phyloP scores from a whole-genome alignment of 2,888 invertebrate species.

The Pinctada fucata region DNA sequence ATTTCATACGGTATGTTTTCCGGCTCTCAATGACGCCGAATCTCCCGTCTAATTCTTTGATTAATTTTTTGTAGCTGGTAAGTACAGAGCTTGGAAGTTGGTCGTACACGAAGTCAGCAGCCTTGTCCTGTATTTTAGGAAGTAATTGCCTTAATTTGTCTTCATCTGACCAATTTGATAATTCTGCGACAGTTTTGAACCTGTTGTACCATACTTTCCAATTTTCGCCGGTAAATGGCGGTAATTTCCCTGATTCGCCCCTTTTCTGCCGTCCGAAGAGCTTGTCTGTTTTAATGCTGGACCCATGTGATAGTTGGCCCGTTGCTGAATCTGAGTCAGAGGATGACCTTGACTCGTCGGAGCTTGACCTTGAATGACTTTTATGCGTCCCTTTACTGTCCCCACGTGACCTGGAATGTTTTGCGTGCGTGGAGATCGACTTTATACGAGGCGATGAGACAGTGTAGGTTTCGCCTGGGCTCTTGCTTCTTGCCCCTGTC shows the following conservation, averaged over 20 bases:
- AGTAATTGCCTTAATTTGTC: slow-evolving; percentile 32
- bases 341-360: background rate
- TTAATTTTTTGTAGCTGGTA: slow-evolving; percentile 31
- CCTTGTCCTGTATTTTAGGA: slow-evolving; percentile 41
- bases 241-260: background rate
- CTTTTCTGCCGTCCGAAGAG: background rate
- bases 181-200: slow-evolving; percentile 35
- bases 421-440: no score
- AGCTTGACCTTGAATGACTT: background rate
- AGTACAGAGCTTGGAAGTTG: slow-evolving; percentile 21
- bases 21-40: slow-evolving; percentile 43
- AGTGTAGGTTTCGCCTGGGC: no score
- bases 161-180: slow-evolving; percentile 25
- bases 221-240: slow-evolving; percentile 38
- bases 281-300: background rate
- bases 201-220: slow-evolving; percentile 41
- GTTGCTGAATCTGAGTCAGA: background rate
- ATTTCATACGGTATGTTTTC: slow-evolving; percentile 37
- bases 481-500: no score
- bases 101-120: slow-evolving; percentile 42
- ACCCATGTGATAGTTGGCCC: background rate
- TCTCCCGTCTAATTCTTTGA: slow-evolving; percentile 37
- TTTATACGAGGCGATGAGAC: no score
- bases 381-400: background rate
- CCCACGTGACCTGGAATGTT: no score